Evolutionary conservation across 2,113 vertebrate genomes (phyloP), one percentile per base, ranked within the genome.

Genomic region (Pedetes capensis): DNA sequence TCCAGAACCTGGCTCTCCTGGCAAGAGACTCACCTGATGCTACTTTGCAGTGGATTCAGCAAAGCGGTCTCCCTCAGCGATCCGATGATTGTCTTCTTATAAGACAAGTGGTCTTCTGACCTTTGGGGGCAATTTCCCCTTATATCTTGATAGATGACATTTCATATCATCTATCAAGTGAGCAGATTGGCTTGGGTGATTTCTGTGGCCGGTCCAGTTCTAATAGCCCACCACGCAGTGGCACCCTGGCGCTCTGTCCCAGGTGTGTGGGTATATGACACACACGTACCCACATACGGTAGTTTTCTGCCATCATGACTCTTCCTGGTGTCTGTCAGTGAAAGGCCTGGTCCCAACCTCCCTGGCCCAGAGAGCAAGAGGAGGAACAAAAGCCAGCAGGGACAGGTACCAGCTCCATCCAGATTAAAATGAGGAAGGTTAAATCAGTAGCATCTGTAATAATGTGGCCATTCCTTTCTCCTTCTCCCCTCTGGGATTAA

Each of bases 381-480:
- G 12, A 78, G 57, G 44, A 63, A 93, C 59, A 79, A 95, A 80
- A 83, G 37, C 59, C 57, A 85, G 87, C 34, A 49, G 79, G 42
- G 55, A 69, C 51, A 79, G 82, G 68, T n/a, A 47, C 32, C 57
- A 76, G 82, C 75, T 22, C 27, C 7, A 55, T 53, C 87, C 87
- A 72, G 61, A 57, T 80, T 89, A 94, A 97, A 98, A 94, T 0
- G 29, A 37, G 39, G 80, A 91, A 93, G 90, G 51, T 13, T 92
- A 97, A 93, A 90, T 97, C 97, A 96, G 97, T 96, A 96, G 97
- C 93, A 97, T 97, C 97, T 94, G 97, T 89, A 96, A 90, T 93
- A 97, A 91, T 20, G 71, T 0, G 17, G 89, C 88, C 94, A 79
- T 97, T 97, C 93, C 95, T 97, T 97, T 87, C 80, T 76, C 93